These are phyloP conservation scores for Epizoanthus ramosus DNA, from an alignment of 92 coral and sea anemone species.

Conservation along the genomic window DNA sequence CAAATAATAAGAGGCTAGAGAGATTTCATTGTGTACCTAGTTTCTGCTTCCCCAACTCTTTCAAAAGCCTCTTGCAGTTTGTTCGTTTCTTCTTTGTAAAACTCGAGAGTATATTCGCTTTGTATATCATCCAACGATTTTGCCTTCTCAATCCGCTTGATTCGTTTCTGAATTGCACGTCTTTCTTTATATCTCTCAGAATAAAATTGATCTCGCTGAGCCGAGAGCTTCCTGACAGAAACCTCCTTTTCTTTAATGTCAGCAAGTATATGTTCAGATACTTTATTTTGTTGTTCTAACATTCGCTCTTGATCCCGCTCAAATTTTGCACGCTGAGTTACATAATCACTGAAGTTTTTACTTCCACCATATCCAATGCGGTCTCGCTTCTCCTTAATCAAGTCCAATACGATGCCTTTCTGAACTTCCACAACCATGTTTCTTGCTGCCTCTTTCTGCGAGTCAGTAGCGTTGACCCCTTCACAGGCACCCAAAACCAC, in stretches of 20 bases:
- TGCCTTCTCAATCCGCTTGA: constrained; percentile 67
- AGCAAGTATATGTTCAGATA: constrained; percentile 77
- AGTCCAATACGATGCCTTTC: constrained; percentile 61
- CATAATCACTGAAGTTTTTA: constrained; percentile 65
- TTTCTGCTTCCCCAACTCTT: constrained; percentile 78
- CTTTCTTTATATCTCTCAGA: constrained; percentile 79
- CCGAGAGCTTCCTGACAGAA: constrained; percentile 62
- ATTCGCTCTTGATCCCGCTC: constrained; percentile 86
- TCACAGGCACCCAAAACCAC: constrained; percentile 52
- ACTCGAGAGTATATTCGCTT: constrained; percentile 75
- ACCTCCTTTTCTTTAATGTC: constrained; percentile 77
- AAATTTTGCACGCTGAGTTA: constrained; percentile 70
- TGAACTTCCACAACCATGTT: constrained; percentile 54
- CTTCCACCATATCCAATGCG: constrained; percentile 71
- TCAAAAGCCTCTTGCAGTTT: constrained; percentile 84
- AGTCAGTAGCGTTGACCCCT: constrained; percentile 35
- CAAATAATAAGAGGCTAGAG: background rate
- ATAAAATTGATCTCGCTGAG: constrained; percentile 76
- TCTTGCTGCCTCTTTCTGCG: constrained; percentile 38
- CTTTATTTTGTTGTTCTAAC: constrained; percentile 73
- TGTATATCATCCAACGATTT: constrained; percentile 74
- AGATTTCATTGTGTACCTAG: constrained; percentile 47
- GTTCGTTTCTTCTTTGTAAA: constrained; percentile 75
- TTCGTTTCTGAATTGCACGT: constrained; percentile 62
- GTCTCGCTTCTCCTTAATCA: constrained; percentile 67